Evolutionary conservation across 2,888 invertebrate genomes (phyloP), one percentile per base, ranked within the genome.

Genomic region (Oxyteleia sp.): DNA sequence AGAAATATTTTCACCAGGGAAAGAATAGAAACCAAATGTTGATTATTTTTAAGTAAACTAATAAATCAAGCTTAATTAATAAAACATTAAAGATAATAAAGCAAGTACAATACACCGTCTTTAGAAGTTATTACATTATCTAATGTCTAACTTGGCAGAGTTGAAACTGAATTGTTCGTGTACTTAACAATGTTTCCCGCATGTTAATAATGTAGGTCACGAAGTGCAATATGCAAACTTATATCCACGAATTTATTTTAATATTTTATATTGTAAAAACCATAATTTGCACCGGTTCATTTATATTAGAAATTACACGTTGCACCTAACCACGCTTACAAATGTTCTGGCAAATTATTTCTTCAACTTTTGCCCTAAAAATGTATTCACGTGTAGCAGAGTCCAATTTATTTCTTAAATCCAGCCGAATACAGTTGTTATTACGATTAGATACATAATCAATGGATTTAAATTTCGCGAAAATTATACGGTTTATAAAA

Each of bases 401-500:
- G 11, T 11, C 51, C 47, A 51, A 66, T 51, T 66, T 51, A 16
- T 16, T 43, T 55, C 29, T 26, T 11, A 53, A 68, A 68, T 29
- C 55, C 43, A 20, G 29, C 11, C 26, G 16, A 18, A 11, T 55
- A 51, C 13, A 26, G 38, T 55, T 41, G 68, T 68, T 68, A 55
- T 68, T 68, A 68, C 45, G 29, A 68, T 55, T 29, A 53, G 68
- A 26, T 13, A 18, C 18, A 13, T 29, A 26, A 66, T 66, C 51
- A 51, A 29, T 55, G 20, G 53, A 11, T 45, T 18, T 23, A 55
- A 43, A 55, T 29, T 29, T 68, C 18, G 16, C n/a, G 43, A 55
- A 55, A 68, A 68, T 68, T 68, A 55, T 45, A 55, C 23, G 55
- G 13, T 68, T 53, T 35, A 26, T 41, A 41, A 45, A 69, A 45